Base-by-base conservation (phyloP, 2,113 vertebrate species). In the Labeo catla region DNA sequence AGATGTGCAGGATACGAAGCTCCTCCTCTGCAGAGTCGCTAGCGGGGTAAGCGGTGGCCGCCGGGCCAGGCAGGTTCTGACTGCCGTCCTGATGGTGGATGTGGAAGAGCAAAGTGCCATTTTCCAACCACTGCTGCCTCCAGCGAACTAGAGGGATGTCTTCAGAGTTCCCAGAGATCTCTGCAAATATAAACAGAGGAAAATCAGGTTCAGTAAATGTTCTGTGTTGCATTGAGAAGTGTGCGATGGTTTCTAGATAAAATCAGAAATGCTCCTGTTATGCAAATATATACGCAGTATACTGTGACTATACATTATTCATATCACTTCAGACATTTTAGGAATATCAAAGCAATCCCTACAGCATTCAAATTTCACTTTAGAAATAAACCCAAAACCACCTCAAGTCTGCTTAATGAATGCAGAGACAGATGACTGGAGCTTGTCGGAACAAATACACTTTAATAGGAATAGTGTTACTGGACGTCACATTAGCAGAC, bases 91-190 rank as follows among this genome's bases (percentile, higher is more conserved):
- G 98, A 89, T 99, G 98, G 90, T 99, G 98, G 89, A 99, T 99
- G 90, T 99, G 98, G 91, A 99, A 99, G 81, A 99, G 98, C 76
- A 99, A 89, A 0, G 98, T 99, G 61, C 98, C 98, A 0, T 99
- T 99, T 92, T 99, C 98, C 91, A 99, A 94, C 98, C 98, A 99
- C 91, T 99, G 98, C 93, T 99, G 98, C 89, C 96, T 94, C 98
- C 98, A 99, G 87, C 98, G 98, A 70, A 99, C 98, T 86, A 99
- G 91, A 0, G 98, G 98, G 90, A 99, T 99, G 91, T 99, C 98
- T 9, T 99, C 98, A 0, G 98, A 97, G 92, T 98, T 98, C 85
- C 98, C 98, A 0, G 98, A 98, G 87, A 99, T 99, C 93, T 99
- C 98, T 99, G 92, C 65, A 34, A 87, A 66, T 76, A 57, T n/a